Evolutionary conservation across 2,888 invertebrate genomes (phyloP).

Genomic region (Cephus pulcher): DNA sequence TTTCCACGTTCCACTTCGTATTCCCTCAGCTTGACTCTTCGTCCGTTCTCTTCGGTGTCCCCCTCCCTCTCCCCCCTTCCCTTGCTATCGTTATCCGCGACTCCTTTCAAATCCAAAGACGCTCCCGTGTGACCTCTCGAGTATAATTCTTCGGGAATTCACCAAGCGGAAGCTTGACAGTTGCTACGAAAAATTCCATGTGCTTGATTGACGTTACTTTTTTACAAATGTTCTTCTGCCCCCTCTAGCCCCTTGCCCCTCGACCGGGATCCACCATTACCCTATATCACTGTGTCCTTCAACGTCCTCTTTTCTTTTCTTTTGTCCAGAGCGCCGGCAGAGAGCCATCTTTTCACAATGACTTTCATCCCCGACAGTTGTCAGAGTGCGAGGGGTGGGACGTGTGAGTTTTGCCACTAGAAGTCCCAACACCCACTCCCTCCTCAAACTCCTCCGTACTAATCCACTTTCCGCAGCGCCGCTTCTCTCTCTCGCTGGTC

Average conservation of each 20-base stretch:
- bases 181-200: not conserved
- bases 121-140: slow-evolving; percentile 11
- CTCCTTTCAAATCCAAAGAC: not conserved
- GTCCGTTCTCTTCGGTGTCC: not conserved
- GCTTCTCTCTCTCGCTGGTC: not conserved
- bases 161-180: not conserved
- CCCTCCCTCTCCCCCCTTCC: not conserved
- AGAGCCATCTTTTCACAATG: not conserved
- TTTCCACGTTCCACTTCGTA: slow-evolving; percentile 14
- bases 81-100: slow-evolving; percentile 19
- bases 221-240: not conserved
- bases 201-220: not conserved
- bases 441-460: not conserved
- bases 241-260: not conserved
- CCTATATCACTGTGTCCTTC: not conserved
- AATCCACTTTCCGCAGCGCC: not conserved
- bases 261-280: not conserved
- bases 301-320: not conserved
- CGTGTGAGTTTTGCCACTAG: not conserved
- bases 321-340: not conserved
- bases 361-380: not conserved
- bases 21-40: slow-evolving; percentile 6
- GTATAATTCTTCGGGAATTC: slow-evolving; percentile 6
- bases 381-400: not conserved
- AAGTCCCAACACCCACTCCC: not conserved